A percentile compares a stretch with the other conserved stretches of the same genome.
Conservation (phyloP, 2,888 invertebrate genomes). For the Stenolophus ochropezus region DNA sequence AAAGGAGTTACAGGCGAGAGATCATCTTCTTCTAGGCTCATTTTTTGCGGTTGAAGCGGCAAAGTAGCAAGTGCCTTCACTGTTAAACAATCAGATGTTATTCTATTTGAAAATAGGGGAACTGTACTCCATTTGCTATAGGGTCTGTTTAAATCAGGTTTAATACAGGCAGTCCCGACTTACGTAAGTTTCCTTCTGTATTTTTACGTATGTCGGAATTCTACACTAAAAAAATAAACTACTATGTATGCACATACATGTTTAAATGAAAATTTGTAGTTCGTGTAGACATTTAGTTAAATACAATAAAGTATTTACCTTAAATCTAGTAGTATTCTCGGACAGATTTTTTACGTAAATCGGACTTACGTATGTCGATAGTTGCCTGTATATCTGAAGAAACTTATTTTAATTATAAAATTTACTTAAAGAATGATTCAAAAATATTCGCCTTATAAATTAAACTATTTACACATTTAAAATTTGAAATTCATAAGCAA, state of each 20-base stretch:
- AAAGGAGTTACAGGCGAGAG: constrained; percentile 85
- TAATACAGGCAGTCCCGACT: not conserved
- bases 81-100: constrained; percentile 66
- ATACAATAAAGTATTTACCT: not conserved
- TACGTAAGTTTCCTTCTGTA: not conserved
- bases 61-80: constrained; percentile 87
- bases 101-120: not conserved
- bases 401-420: not conserved
- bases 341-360: not conserved
- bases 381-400: not conserved
- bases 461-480: not conserved
- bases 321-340: not conserved
- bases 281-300: no score
- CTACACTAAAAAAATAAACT: constrained; percentile 65
- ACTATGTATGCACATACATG: not conserved
- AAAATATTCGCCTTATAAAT: not conserved
- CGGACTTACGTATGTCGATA: not conserved
- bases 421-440: constrained; percentile 44
- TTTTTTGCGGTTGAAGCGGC: constrained; percentile 76
- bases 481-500: no score
- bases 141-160: constrained; percentile 18
- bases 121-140: not conserved
- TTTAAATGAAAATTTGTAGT: no score
- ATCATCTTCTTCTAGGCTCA: constrained; percentile 81
- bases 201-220: not conserved